phyloP scores from a whole-genome alignment of 2,797 vertebrate species.

The Gouania willdenowi region DNA sequence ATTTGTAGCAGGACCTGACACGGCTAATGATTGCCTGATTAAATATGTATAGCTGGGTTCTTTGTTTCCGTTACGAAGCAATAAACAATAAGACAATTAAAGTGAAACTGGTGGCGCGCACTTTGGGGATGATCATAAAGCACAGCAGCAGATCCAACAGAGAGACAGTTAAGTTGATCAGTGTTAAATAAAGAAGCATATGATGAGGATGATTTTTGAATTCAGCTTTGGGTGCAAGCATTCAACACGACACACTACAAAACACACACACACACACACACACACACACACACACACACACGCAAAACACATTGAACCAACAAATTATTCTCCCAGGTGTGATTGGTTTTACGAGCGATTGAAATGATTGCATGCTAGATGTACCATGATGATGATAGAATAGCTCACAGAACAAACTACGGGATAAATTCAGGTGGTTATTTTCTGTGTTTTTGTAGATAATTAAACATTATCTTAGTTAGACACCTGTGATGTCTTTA shows the following conservation, averaged over 20 bases:
- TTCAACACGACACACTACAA: too few relatives aligned
- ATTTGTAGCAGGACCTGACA: too few relatives aligned
- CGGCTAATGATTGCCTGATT: too few relatives aligned
- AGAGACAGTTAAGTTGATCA: too few relatives aligned
- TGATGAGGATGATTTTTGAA: too few relatives aligned
- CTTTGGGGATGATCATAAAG: background rate
- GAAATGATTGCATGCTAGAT: constrained; percentile 9
- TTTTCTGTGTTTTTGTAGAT: constrained; percentile 34
- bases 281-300: background rate
- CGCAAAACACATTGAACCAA: constrained; percentile 1
- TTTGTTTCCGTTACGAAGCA: background rate
- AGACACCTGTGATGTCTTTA: constrained; percentile 25
- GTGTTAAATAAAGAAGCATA: too few relatives aligned
- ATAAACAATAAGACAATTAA: background rate
- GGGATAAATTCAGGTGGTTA: constrained; percentile 35
- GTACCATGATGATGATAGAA: constrained; percentile 29
- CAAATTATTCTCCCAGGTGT: constrained; percentile 39
- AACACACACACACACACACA: background rate
- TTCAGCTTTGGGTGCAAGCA: too few relatives aligned
- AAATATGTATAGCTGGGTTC: background rate
- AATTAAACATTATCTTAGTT: constrained; percentile 36
- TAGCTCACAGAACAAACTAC: constrained; percentile 14
- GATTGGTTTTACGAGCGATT: constrained; percentile 25
- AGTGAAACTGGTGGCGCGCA: too few relatives aligned
- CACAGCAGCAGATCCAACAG: background rate